Base-by-base conservation (phyloP, 1,140 invertebrate genomes). In the Zaprionus davidi region DNA sequence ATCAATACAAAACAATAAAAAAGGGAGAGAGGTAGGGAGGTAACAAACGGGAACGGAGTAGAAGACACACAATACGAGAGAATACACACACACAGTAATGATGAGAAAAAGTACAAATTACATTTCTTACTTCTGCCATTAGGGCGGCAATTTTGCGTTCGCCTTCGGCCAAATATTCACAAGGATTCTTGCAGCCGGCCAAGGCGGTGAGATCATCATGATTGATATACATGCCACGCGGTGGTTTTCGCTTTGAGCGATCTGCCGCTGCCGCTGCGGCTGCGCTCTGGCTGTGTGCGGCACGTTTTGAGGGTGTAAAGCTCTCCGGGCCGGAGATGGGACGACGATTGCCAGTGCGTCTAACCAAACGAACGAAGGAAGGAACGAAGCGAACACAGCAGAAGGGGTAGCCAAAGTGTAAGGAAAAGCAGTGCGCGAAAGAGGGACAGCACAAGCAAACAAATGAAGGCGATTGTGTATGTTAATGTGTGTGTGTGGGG, bases 221-320 rank as follows among this genome's bases (percentile, higher is more conserved):
- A 94, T 98, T 98, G 92, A 99, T 97, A 94, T 98, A 97, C 96
- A 99, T 98, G 93, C 98, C 98, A 76, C 97, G 96, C 34, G 98
- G 98, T 74, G 98, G 97, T 92, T 97, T 97, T 90, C 97, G 95
- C 93, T 98, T 98, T 94, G 98, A 96, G 56, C 96, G 95, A 93
- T 96, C 95, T 17, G 63, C 71, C 13, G 79, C 95, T 17, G 63
- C 71, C 13, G 79, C 63, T 2, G 78, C 77, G 41, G 41, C 41
- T 46, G 41, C 41, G n/a, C n/a, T 38, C 85, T 95, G 94, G 69
- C 93, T 91, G 60, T 82, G 87, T 9, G 91, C 81, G 64, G 79
- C 82, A 67, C 93, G 84, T 83, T 93, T 93, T 58, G 92, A 91
- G 36, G 92, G 92, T 56, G 68, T 62, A 56, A 78, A 65, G 69